A percentile compares a stretch with the other conserved stretches of the same genome.
These are phyloP conservation scores for Calvadosia cruxmelitensis DNA, from an alignment of 30 jellyfish, hydroid and myxozoan genomes.

Conservation along the genomic window DNA sequence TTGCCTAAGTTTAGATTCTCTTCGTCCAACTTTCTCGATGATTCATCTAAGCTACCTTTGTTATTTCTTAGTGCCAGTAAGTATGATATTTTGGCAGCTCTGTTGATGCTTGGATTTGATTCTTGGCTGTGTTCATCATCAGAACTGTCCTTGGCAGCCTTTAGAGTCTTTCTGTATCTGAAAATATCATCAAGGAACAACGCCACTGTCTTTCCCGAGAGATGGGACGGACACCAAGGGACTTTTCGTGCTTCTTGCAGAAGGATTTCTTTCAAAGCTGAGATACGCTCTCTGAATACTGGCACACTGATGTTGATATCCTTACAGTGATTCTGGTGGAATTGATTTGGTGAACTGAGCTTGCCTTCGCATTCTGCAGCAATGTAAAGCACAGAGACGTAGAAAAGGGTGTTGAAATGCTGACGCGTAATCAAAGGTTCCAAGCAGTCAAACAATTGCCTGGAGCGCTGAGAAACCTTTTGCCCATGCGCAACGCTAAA, in stretches of 20 bases:
- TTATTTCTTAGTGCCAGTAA: background rate
- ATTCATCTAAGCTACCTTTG: background rate
- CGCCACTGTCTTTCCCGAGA: background rate
- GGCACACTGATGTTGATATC: background rate
- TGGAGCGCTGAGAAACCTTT: background rate
- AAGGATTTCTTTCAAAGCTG: background rate
- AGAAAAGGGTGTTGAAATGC: background rate
- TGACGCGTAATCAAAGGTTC: background rate
- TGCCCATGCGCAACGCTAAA: background rate
- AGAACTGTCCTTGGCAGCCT: background rate
- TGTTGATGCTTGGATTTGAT: background rate
- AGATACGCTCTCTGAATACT: background rate
- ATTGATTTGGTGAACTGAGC: background rate
- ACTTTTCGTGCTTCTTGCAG: background rate
- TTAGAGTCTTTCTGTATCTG: no score
- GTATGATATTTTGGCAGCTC: background rate
- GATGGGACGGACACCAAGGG: slow-evolving; percentile 1
- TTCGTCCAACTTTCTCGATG: background rate
- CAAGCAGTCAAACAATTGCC: background rate
- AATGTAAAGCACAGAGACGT: background rate
- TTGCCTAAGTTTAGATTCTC: background rate
- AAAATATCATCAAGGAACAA: background rate
- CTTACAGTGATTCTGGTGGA: background rate
- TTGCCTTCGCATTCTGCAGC: background rate
- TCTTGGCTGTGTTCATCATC: background rate